Evolutionary conservation across 2,888 invertebrate genomes (phyloP).

Genomic region (Colletes collaris): DNA sequence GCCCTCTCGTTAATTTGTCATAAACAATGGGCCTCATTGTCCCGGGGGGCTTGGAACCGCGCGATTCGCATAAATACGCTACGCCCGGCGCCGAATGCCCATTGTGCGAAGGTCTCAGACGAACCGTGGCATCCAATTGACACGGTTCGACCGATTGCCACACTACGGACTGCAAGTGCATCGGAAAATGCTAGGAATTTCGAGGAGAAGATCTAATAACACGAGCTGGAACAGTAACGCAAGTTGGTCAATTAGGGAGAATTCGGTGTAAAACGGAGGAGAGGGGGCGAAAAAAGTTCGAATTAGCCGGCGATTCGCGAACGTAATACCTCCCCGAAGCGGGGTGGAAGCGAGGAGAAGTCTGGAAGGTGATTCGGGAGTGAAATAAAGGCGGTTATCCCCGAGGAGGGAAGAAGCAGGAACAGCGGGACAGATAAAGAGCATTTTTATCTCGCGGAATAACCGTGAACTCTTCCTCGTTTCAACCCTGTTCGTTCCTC

Average conservation of each 20-base stretch:
- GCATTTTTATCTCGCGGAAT: constrained; percentile 78
- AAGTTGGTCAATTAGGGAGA: neutral
- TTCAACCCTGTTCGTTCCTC: constrained; percentile 41
- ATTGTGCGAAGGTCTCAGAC: constrained; percentile 51
- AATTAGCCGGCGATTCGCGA: constrained; percentile 63
- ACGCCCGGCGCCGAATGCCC: constrained; percentile 47
- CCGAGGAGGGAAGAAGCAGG: constrained; percentile 46
- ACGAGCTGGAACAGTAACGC: too few relatives aligned
- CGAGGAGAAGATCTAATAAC: constrained; percentile 13
- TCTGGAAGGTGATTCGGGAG: constrained; percentile 61
- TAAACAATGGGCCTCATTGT: constrained; percentile 58
- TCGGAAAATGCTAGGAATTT: constrained; percentile 6
- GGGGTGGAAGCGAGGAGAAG: constrained; percentile 37
- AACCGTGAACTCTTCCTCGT: constrained; percentile 62
- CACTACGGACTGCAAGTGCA: constrained; percentile 26
- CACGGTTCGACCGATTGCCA: constrained; percentile 48
- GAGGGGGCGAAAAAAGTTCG: constrained; percentile 19
- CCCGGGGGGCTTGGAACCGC: constrained; percentile 3
- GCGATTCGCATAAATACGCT: constrained; percentile 53
- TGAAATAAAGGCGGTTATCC: constrained; percentile 65
- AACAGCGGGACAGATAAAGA: constrained; percentile 75
- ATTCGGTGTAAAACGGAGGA: neutral
- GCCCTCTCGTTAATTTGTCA: constrained; percentile 56
- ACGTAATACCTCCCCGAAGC: constrained; percentile 32
- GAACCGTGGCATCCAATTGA: constrained; percentile 54